phyloP scores from a whole-genome alignment of 2,797 vertebrate genomes.

The Borostomias antarcticus region DNA sequence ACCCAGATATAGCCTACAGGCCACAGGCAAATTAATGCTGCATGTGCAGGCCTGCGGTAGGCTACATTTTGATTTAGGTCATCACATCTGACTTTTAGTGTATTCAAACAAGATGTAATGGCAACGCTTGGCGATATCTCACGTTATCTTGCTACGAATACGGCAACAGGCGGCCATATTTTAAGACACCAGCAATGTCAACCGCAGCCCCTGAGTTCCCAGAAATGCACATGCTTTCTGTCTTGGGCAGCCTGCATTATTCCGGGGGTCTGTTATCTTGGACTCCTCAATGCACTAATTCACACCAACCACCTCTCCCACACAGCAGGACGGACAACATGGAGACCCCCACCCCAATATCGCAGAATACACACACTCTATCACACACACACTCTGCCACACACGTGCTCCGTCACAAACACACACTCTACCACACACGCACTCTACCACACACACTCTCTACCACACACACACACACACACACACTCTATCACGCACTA shows the following conservation, averaged over 20 bases:
- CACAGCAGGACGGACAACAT: constrained; percentile 41
- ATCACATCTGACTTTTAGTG: constrained; percentile 5
- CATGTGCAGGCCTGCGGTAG: too few relatives aligned
- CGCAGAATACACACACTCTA: constrained; percentile 38
- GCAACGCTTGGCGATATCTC: constrained; percentile 21
- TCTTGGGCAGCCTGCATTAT: constrained; percentile 64
- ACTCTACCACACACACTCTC: constrained; percentile 36
- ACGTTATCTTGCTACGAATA: constrained; percentile 38
- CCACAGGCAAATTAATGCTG: not conserved
- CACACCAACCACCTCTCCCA: constrained; percentile 45
- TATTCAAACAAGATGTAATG: constrained; percentile 16
- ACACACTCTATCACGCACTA: constrained; percentile 32
- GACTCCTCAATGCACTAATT: constrained; percentile 57
- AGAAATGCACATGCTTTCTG: constrained; percentile 71
- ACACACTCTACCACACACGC: constrained; percentile 32
- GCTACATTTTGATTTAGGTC: too few relatives aligned
- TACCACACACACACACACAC: constrained; percentile 33
- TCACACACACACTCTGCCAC: constrained; percentile 26
- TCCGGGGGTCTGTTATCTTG: constrained; percentile 71
- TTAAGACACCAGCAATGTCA: constrained; percentile 42
- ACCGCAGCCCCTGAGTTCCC: constrained; percentile 48
- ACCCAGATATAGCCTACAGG: not conserved
- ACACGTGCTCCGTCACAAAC: too few relatives aligned
- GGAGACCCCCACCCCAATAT: constrained; percentile 38
- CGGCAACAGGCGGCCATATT: constrained; percentile 41